These are phyloP conservation scores for Rhimphoctona megacephalus DNA, from an alignment of 2,888 invertebrate species.

Conservation along the genomic window DNA sequence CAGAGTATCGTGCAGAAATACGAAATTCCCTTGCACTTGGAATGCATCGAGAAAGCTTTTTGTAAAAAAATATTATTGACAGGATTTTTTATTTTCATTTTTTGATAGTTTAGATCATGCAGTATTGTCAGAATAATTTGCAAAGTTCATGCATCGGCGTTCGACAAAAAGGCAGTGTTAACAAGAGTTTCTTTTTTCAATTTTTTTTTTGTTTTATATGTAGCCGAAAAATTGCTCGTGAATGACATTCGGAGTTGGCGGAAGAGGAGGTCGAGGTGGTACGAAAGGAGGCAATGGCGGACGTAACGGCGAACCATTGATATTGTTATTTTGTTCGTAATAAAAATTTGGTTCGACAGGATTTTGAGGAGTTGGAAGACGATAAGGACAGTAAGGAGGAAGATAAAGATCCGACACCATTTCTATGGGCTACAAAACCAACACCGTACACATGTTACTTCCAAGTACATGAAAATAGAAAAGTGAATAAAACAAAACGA, in stretches of 20 bases:
- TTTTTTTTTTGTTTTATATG: slow-evolving; percentile 74
- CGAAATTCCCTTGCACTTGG: slow-evolving; percentile 8
- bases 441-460: slow-evolving; percentile 68
- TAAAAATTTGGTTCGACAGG: slow-evolving; percentile 70
- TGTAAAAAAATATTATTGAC: slow-evolving; percentile 7
- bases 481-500: slow-evolving; percentile 85
- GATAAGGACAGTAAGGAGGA: slow-evolving; percentile 85
- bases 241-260: slow-evolving; percentile 86
- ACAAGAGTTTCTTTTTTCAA: background rate
- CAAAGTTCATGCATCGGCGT: slow-evolving; percentile 52
- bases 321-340: slow-evolving; percentile 81
- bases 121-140: slow-evolving; percentile 5
- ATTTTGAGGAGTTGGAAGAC: slow-evolving; percentile 81
- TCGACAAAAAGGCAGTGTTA: slow-evolving; percentile 19
- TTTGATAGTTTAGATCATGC: slow-evolving; percentile 40
- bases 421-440: slow-evolving; percentile 88
- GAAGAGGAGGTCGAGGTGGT: slow-evolving; percentile 82
- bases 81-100: background rate
- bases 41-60: slow-evolving; percentile 14
- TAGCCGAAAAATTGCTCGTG: slow-evolving; percentile 86
- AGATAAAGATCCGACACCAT: slow-evolving; percentile 92
- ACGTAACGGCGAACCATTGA: slow-evolving; percentile 82
- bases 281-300: slow-evolving; percentile 76
- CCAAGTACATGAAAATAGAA: background rate
- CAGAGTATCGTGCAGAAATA: background rate